phyloP scores from a whole-genome alignment of 2,797 vertebrate species.

The Danio kyathit region DNA sequence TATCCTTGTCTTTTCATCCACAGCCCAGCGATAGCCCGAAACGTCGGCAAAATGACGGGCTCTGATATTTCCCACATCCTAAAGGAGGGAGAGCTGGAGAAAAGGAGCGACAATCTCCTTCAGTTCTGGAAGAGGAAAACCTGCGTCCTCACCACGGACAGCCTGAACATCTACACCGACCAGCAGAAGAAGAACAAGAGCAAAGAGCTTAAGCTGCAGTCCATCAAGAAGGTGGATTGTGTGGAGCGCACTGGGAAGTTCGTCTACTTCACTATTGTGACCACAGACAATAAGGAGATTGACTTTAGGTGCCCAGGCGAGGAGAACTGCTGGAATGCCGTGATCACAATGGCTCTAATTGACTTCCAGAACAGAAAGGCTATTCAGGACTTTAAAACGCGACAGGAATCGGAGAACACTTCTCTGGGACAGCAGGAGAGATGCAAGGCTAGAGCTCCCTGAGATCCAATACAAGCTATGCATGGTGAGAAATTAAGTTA shows the following conservation, averaged over 20 bases:
- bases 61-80: constrained; percentile 81
- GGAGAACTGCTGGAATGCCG: constrained; percentile 91
- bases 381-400: constrained; percentile 90
- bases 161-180: constrained; percentile 90
- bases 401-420: constrained; percentile 83
- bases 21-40: background rate
- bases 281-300: constrained; percentile 93
- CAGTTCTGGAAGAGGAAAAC: constrained; percentile 97
- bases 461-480: constrained; percentile 69
- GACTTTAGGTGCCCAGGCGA: constrained; percentile 93
- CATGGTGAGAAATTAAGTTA: constrained; percentile 70
- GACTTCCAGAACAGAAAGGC: constrained; percentile 95
- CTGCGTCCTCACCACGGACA: constrained; percentile 92
- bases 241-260: constrained; percentile 96
- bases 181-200: constrained; percentile 83
- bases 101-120: constrained; percentile 94
- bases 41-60: constrained; percentile 80
- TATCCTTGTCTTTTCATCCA: background rate
- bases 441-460: constrained; percentile 82
- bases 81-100: constrained; percentile 96
- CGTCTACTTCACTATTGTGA: constrained; percentile 98
- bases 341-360: constrained; percentile 95
- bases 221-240: constrained; percentile 95
- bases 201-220: constrained; percentile 93
- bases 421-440: constrained; percentile 81